Conservation (phyloP, 2,113 vertebrate genomes). For the Sceloporus undulatus region DNA sequence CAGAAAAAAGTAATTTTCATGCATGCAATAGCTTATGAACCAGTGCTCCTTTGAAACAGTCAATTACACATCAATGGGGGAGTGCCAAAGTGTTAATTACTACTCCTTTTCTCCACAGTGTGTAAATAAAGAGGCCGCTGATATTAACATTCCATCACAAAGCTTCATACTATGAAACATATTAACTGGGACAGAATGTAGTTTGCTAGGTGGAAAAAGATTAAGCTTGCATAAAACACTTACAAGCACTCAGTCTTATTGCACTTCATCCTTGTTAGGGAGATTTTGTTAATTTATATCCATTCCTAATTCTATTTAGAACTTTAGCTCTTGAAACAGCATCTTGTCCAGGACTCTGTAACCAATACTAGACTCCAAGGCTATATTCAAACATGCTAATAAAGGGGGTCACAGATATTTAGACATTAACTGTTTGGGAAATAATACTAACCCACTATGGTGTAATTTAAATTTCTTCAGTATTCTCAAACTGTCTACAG, state of each 20-base stretch:
- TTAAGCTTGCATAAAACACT: constrained; percentile 61
- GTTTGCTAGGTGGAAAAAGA: constrained; percentile 75
- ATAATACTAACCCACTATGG: too few relatives aligned
- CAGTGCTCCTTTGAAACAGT: constrained; percentile 89
- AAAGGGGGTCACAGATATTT: background rate
- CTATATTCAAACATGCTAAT: background rate
- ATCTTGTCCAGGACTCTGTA: background rate
- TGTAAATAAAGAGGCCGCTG: constrained; percentile 98
- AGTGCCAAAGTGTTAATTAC: constrained; percentile 90
- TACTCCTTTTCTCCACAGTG: constrained; percentile 85
- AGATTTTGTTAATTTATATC: background rate
- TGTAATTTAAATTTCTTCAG: constrained; percentile 5
- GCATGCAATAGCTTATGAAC: constrained; percentile 88
- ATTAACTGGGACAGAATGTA: constrained; percentile 79
- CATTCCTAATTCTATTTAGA: background rate
- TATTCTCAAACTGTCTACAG: background rate
- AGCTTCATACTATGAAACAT: constrained; percentile 82
- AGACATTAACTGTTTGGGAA: background rate
- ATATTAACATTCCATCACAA: constrained; percentile 93
- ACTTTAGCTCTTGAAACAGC: background rate
- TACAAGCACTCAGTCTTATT: constrained; percentile 43
- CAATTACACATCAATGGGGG: constrained; percentile 96
- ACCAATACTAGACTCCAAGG: background rate
- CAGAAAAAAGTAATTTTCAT: constrained; percentile 93
- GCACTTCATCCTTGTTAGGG: constrained; percentile 44